Percentiles rank a stretch among this genome's conserved stretches.
phyloP scores from a whole-genome alignment of 2,113 vertebrate genomes.

The Mustelus asterias region DNA sequence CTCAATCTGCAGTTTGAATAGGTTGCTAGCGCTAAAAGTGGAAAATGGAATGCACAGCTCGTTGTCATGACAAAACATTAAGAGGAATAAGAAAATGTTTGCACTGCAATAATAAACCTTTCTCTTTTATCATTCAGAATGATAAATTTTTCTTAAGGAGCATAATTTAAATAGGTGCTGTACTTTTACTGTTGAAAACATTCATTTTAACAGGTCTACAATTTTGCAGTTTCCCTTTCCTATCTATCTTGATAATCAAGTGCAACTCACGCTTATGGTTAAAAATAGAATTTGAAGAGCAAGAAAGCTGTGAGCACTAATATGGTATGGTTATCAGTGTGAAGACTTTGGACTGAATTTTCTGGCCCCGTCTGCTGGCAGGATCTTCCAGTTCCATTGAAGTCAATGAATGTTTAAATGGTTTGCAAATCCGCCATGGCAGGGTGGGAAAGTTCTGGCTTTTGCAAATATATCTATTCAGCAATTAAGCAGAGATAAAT shows the following conservation, averaged over 20 bases:
- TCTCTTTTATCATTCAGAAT: not conserved
- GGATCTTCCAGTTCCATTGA: no score
- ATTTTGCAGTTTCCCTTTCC: not conserved
- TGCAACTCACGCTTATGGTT: not conserved
- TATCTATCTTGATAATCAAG: slow-evolving; percentile 2
- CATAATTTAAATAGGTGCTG: not conserved
- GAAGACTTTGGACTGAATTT: not conserved
- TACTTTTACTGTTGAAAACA: not conserved
- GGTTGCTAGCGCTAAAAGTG: not conserved
- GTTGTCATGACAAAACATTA: not conserved
- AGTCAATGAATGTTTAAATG: no score
- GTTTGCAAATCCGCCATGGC: no score
- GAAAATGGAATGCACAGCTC: not conserved
- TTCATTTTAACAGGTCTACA: slow-evolving; percentile 1
- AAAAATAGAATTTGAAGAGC: slow-evolving; percentile 21
- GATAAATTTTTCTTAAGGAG: not conserved
- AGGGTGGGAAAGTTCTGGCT: not conserved
- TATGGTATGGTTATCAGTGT: not conserved
- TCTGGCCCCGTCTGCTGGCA: no score
- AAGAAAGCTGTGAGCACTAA: not conserved
- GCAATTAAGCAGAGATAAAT: not conserved
- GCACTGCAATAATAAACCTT: not conserved
- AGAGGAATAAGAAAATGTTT: not conserved
- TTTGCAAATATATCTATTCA: not conserved
- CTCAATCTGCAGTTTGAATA: not conserved